A percentile compares a stretch with the other conserved stretches of the same genome.
phyloP scores from a whole-genome alignment of 2,113 vertebrate species.

The Pimephales promelas region DNA sequence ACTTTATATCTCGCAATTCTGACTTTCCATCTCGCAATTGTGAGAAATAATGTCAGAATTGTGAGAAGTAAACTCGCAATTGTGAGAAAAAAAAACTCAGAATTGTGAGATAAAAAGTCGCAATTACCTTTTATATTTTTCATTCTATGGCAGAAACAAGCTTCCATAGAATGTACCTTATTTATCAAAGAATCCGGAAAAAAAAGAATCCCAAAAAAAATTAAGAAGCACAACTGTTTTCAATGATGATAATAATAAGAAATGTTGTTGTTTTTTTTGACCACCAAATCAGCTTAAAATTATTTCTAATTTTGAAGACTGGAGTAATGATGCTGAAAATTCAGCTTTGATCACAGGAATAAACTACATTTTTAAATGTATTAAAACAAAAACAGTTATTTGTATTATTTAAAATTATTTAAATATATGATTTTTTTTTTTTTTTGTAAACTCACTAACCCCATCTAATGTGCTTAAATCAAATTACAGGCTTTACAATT shows the following conservation, averaged over 20 bases:
- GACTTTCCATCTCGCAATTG: no score
- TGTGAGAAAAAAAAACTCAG: no score
- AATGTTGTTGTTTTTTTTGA: neutral
- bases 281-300: neutral
- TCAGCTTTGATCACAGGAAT: neutral
- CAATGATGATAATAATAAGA: neutral
- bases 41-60: no score
- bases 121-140: no score
- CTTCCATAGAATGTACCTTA: no score
- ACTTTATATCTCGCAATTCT: no score
- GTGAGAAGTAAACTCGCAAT: no score
- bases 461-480: no score
- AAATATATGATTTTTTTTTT: neutral
- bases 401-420: neutral
- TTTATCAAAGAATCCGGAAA: no score
- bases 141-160: no score
- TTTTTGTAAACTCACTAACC: no score
- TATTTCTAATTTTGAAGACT: constrained; percentile 6
- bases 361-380: neutral
- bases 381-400: neutral
- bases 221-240: neutral
- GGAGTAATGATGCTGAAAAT: neutral
- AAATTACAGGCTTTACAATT: neutral
- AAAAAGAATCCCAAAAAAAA: neutral
- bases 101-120: no score